These are phyloP conservation scores for Epicauta chinensis DNA, from an alignment of 1,140 invertebrate species.

Conservation along the genomic window DNA sequence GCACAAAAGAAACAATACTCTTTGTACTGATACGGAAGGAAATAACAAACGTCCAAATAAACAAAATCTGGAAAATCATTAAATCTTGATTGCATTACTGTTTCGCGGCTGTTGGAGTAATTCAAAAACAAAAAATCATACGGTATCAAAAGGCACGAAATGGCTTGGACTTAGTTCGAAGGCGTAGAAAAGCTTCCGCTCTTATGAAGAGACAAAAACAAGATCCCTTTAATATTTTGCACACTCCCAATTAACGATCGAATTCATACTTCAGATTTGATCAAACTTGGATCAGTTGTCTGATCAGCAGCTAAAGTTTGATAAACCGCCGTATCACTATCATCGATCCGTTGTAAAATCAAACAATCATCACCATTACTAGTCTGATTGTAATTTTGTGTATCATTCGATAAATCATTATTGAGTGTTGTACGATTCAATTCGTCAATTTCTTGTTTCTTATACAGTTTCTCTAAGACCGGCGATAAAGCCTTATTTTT, in stretches of 20 bases:
- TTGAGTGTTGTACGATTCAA: slow-evolving; percentile 14
- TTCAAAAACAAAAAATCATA: too few relatives aligned
- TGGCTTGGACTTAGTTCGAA: too few relatives aligned
- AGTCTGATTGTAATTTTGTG: slow-evolving; percentile 6
- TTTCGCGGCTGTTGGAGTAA: too few relatives aligned
- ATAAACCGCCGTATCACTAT: slow-evolving; percentile 25
- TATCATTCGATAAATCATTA: slow-evolving; percentile 23
- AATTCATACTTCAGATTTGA: slow-evolving; percentile 31
- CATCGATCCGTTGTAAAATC: slow-evolving; percentile 28
- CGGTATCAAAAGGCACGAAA: too few relatives aligned
- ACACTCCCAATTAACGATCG: too few relatives aligned
- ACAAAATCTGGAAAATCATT: too few relatives aligned
- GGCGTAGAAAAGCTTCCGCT: neutral
- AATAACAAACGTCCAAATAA: too few relatives aligned
- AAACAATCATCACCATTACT: slow-evolving; percentile 20
- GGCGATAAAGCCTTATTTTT: slow-evolving; percentile 14
- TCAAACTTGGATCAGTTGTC: slow-evolving; percentile 16
- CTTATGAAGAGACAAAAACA: too few relatives aligned
- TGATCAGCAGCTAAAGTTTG: slow-evolving; percentile 23
- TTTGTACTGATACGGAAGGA: too few relatives aligned
- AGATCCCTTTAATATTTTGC: too few relatives aligned
- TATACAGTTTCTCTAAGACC: slow-evolving; percentile 29
- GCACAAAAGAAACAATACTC: too few relatives aligned
- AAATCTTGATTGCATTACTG: too few relatives aligned
- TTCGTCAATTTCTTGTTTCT: slow-evolving; percentile 14